Conservation (phyloP, 2,888 invertebrate species). For the Latrodectus elegans region DNA sequence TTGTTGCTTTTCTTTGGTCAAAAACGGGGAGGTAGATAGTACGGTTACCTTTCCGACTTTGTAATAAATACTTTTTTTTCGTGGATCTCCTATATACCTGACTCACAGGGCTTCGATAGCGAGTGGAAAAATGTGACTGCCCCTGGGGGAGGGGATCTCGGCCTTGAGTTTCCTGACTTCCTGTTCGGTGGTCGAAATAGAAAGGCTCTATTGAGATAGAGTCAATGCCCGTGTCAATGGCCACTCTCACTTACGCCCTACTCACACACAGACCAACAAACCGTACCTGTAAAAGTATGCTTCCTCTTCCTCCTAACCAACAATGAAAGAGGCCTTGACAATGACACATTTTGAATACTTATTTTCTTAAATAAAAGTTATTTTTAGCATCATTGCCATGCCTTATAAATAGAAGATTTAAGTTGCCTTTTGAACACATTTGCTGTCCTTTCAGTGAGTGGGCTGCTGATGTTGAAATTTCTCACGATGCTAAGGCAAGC, state of each 20-base stretch:
- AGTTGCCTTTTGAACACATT: too few relatives aligned
- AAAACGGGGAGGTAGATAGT: slow-evolving; percentile 1
- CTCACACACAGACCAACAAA: slow-evolving; percentile 49
- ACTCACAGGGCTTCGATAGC: background rate
- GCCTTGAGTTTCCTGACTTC: slow-evolving; percentile 22
- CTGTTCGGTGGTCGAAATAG: slow-evolving; percentile 1
- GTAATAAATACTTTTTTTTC: background rate
- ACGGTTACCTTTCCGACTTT: background rate
- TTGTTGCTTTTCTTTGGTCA: background rate
- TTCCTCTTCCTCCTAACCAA: slow-evolving; percentile 19
- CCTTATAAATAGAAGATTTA: background rate
- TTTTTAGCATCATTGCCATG: slow-evolving; percentile 21
- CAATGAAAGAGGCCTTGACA: slow-evolving; percentile 44
- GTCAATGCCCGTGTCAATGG: slow-evolving; percentile 38
- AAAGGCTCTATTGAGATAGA: slow-evolving; percentile 11
- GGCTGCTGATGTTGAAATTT: too few relatives aligned
- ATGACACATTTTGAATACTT: slow-evolving; percentile 40
- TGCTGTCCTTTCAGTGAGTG: too few relatives aligned
- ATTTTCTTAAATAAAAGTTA: slow-evolving; percentile 24
- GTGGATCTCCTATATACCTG: too few relatives aligned
- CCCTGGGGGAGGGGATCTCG: slow-evolving; percentile 16
- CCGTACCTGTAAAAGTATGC: slow-evolving; percentile 12
- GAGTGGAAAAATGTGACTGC: background rate
- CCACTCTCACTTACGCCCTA: slow-evolving; percentile 49
- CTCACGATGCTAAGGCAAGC: too few relatives aligned